Conservation (phyloP, 2,797 vertebrate genomes). For the Anabas testudineus region DNA sequence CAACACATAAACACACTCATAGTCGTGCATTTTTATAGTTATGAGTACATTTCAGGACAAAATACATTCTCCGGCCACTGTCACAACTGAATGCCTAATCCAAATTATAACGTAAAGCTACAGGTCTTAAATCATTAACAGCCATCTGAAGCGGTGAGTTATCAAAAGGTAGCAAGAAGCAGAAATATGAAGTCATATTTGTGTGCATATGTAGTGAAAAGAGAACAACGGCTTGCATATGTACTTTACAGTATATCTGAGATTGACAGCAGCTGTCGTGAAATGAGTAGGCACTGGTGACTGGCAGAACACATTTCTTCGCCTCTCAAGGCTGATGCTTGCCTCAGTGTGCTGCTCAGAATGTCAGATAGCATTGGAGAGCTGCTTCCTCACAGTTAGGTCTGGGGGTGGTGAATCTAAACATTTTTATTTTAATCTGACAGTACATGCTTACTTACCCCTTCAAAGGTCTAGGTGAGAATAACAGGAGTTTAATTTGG, state of each 20-base stretch:
- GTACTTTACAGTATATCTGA: constrained; percentile 3
- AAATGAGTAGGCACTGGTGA: constrained; percentile 35
- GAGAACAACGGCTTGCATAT: background rate
- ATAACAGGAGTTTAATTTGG: background rate
- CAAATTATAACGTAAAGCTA: too few relatives aligned
- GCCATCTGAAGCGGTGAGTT: too few relatives aligned
- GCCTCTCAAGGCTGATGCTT: constrained; percentile 1
- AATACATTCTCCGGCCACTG: too few relatives aligned
- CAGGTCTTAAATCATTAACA: too few relatives aligned
- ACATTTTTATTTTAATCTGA: constrained; percentile 8
- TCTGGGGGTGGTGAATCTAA: constrained; percentile 10
- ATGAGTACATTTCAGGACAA: background rate
- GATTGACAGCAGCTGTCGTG: constrained; percentile 40
- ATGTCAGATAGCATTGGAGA: background rate
- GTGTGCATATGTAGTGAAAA: background rate
- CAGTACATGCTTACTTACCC: background rate
- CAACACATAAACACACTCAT: constrained; percentile 8
- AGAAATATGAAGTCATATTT: background rate
- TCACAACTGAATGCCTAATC: too few relatives aligned
- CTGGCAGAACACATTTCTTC: constrained; percentile 14
- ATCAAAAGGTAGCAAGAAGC: background rate
- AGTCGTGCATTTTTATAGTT: background rate
- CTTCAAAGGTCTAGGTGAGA: background rate
- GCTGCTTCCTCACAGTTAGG: constrained; percentile 8
- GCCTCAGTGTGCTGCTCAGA: background rate